Evolutionary conservation across 2,888 invertebrate genomes (phyloP).

Genomic region (Leptarthrus brevirostris): DNA sequence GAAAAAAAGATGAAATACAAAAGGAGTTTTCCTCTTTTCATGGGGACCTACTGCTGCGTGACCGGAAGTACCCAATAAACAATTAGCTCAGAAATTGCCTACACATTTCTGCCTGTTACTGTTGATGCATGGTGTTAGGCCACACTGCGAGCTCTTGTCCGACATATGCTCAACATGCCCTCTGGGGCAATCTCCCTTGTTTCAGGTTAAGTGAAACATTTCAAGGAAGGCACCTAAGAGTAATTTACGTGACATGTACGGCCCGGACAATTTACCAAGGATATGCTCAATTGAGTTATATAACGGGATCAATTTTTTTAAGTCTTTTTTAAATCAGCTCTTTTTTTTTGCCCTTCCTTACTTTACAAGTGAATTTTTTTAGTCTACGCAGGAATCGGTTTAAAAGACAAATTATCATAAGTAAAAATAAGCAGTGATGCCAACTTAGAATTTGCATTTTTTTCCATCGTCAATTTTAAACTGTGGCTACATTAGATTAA

Average conservation of each 20-base stretch:
- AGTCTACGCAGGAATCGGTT: too few species aligned
- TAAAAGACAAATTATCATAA: too few species aligned
- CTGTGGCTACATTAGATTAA: too few species aligned
- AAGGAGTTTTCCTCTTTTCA: too few species aligned
- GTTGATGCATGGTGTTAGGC: conserved; percentile 12
- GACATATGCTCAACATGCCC: conserved; percentile 51
- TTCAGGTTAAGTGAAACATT: conserved; percentile 42
- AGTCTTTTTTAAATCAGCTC: too few species aligned
- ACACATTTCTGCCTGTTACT: conserved; percentile 35
- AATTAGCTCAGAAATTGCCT: conserved; percentile 53
- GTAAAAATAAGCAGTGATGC: too few species aligned
- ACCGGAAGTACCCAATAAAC: conserved; percentile 56
- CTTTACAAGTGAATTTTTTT: too few species aligned
- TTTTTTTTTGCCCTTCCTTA: too few species aligned
- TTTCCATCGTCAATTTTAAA: too few species aligned
- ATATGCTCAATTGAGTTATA: conserved; percentile 44
- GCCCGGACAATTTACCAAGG: conserved; percentile 45
- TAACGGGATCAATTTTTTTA: conserved; percentile 13
- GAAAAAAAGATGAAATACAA: too few species aligned
- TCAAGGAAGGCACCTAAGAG: conserved; percentile 17
- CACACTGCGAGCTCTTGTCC: conserved; percentile 48
- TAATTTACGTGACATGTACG: conserved; percentile 16
- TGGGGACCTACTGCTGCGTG: conserved; percentile 53
- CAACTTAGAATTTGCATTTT: too few species aligned
- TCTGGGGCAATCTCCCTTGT: conserved; percentile 17